These are phyloP conservation scores for Drosophila neutralis DNA, from an alignment of 2,888 invertebrate genomes.

Conservation along the genomic window DNA sequence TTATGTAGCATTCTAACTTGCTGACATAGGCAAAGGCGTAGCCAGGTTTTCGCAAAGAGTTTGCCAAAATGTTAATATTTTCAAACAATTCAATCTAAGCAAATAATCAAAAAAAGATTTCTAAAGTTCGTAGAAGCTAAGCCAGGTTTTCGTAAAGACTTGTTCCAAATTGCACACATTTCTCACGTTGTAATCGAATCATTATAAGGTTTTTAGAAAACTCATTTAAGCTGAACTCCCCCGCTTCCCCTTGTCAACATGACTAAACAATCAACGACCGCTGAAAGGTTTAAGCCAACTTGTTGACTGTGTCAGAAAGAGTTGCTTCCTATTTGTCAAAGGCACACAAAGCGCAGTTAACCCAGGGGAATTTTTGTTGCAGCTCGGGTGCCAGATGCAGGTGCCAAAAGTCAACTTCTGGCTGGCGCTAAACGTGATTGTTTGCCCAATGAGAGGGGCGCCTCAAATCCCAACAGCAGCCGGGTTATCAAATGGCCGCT, in stretches of 20 bases:
- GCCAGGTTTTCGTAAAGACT: neutral
- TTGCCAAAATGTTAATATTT: rapidly evolving
- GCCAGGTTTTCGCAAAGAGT: rapidly evolving
- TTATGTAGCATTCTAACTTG: neutral
- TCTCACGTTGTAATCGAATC: neutral
- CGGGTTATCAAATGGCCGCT: slow-evolving; percentile 59
- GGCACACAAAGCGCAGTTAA: slow-evolving; percentile 30
- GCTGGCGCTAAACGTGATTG: slow-evolving; percentile 28
- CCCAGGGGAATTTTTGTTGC: slow-evolving; percentile 43
- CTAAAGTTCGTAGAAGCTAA: neutral
- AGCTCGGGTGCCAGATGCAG: slow-evolving; percentile 17
- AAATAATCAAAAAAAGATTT: neutral
- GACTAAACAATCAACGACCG: neutral
- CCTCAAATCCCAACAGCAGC: slow-evolving; percentile 27
- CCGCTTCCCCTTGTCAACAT: neutral
- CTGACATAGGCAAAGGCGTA: neutral
- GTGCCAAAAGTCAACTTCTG: slow-evolving; percentile 45
- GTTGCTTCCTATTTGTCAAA: slow-evolving; percentile 20
- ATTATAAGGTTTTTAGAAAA: neutral
- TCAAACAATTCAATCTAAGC: neutral
- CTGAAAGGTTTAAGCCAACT: slow-evolving; percentile 3
- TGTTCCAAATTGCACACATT: neutral
- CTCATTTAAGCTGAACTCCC: no score
- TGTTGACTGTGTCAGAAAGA: slow-evolving; percentile 5
- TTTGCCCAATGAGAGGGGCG: slow-evolving; percentile 32